phyloP scores from a whole-genome alignment of 2,113 vertebrate species.

The Periophthalmodon schlosseri region DNA sequence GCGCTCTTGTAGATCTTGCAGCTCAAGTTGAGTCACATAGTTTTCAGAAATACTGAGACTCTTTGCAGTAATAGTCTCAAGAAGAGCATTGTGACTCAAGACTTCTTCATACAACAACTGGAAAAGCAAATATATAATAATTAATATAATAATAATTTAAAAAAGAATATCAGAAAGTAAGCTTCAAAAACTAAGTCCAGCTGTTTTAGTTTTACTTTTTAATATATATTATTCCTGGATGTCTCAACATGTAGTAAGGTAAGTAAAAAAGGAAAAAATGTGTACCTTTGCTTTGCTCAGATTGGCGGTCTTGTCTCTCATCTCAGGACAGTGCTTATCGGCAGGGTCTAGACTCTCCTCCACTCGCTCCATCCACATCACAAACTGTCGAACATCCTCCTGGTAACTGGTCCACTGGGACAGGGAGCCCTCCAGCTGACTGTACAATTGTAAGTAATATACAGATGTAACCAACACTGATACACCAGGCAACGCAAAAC shows the following conservation, averaged over 20 bases:
- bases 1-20: constrained; percentile 93
- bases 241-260: not conserved
- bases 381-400: constrained; percentile 91
- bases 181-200: too few species aligned
- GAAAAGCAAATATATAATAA: constrained; percentile 20
- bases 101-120: constrained; percentile 93
- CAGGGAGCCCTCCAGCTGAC: constrained; percentile 92
- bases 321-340: constrained; percentile 84
- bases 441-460: constrained; percentile 63
- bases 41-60: constrained; percentile 87
- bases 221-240: too few species aligned
- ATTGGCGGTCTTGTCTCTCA: constrained; percentile 88
- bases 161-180: not conserved
- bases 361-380: constrained; percentile 86
- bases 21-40: constrained; percentile 88
- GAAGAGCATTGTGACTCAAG: constrained; percentile 82
- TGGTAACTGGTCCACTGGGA: constrained; percentile 98
- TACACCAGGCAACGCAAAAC: not conserved
- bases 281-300: constrained; percentile 90
- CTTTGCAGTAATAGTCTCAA: constrained; percentile 90
- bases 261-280: not conserved
- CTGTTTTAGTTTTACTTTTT: too few species aligned
- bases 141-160: not conserved
- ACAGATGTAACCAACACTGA: constrained; percentile 5
- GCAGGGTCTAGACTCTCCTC: constrained; percentile 83